Evolutionary conservation across 2,113 vertebrate genomes (phyloP), one percentile per base, ranked within the genome.

Genomic region (Corythoichthys haematopterus): DNA sequence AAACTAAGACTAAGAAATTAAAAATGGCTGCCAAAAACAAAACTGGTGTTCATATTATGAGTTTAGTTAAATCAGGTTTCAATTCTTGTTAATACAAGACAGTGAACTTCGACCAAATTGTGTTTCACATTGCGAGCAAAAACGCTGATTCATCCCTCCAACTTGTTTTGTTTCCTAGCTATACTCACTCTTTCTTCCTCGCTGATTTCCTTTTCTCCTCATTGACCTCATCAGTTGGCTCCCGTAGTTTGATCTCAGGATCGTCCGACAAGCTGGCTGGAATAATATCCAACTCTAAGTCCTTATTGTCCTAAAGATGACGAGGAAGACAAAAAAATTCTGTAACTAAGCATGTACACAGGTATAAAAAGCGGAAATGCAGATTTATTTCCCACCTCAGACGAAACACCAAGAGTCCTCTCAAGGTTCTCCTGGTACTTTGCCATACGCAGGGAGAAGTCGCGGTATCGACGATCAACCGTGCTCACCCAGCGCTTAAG

Each of bases 201-300:
- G 97, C 96, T 0, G 97, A 99, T 81, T 98, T 99, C 81, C 97
- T 93, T 87, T 99, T 99, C 74, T 98, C 96, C 83, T 99, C 97
- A 20, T 98, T 98, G 85, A 94, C 88, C 83, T 98, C 97, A 0
- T 95, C 94, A 90, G 93, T 95, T 69, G 96, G 94, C 56, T 99
- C 96, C 10, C 96, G 90, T 5, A 99, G 91, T 79, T 96, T 98
- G 53, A 99, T 95, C 68, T 97, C 94, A 0, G 87, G 76, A 3
- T 93, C 94, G 63, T 97, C 94, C 0, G 95, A 96, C 80, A 99
- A 93, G 85, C 96, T 98, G 68, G 96, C 97, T 38, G 97, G 97
- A 80, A 98, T 96, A 75, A 94, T 97, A 84, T 99, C 97, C 76
- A 98, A 71, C 84, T 98, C 96, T 77, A 99, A 68, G 78, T 98